Conservation (phyloP, 2,888 invertebrate genomes). For the Cantharis lateralis region DNA sequence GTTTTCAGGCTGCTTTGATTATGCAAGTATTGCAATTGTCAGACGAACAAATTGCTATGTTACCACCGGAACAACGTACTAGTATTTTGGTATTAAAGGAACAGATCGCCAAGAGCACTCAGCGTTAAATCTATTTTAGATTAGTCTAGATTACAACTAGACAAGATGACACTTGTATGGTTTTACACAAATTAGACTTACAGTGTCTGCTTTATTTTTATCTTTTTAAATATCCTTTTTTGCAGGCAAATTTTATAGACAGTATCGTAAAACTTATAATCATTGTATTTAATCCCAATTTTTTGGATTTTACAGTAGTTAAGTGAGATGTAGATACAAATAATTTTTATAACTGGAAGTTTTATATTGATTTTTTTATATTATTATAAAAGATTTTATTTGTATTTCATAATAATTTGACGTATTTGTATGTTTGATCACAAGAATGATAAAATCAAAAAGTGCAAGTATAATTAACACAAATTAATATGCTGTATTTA, state of each 20-base stretch:
- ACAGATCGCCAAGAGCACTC: slow-evolving; percentile 92
- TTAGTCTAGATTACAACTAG: no score
- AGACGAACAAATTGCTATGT: slow-evolving; percentile 94
- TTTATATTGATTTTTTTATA: not conserved
- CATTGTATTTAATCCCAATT: not conserved
- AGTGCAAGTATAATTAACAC: not conserved
- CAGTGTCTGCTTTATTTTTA: not conserved
- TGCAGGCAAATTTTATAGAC: not conserved
- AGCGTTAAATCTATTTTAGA: slow-evolving; percentile 60
- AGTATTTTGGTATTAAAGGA: slow-evolving; percentile 96
- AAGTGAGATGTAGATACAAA: not conserved
- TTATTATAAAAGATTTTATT: not conserved
- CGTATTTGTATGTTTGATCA: not conserved
- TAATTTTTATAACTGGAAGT: not conserved
- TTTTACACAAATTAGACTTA: no score
- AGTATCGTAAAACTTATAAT: not conserved
- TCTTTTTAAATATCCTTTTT: not conserved
- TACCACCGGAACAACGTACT: slow-evolving; percentile 94
- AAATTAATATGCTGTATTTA: not conserved
- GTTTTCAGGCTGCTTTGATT: slow-evolving; percentile 78
- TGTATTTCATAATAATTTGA: not conserved
- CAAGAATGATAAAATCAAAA: not conserved
- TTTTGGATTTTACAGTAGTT: not conserved
- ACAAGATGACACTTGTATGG: not conserved
- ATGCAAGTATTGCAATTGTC: slow-evolving; percentile 98